These are phyloP conservation scores for Drosophila barbarae DNA, from an alignment of 2,888 invertebrate species.

Conservation along the genomic window DNA sequence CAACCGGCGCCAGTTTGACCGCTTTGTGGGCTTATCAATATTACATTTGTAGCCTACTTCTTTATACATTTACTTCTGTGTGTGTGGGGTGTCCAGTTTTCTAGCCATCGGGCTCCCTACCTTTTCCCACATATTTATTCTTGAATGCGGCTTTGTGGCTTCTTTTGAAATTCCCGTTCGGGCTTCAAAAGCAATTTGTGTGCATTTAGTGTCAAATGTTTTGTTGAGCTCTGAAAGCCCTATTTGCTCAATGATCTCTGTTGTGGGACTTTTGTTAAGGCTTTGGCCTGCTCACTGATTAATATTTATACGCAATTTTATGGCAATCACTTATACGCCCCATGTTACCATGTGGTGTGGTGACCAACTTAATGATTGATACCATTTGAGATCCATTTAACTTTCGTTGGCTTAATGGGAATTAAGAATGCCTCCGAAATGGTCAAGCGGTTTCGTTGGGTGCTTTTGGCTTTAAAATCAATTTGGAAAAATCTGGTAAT, in stretches of 20 bases:
- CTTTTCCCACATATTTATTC: conserved; percentile 17
- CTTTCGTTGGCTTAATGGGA: conserved; percentile 50
- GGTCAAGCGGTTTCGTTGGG: conserved; percentile 51
- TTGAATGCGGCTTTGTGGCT: conserved; percentile 51
- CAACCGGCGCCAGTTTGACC: conserved; percentile 60
- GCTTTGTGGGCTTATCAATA: conserved; percentile 67
- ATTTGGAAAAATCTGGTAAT: conserved; percentile 18
- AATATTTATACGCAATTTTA: conserved; percentile 51
- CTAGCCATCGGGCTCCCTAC: conserved; percentile 4
- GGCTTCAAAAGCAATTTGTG: conserved; percentile 71
- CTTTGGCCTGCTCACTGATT: conserved; percentile 44
- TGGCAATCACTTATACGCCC: conserved; percentile 63
- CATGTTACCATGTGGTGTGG: conserved; percentile 24
- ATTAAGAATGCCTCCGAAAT: conserved; percentile 49
- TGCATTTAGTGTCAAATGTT: conserved; percentile 73
- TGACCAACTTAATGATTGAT: conserved; percentile 63
- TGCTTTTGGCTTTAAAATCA: conserved; percentile 61
- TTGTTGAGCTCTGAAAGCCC: conserved; percentile 50
- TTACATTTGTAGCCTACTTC: conserved; percentile 65
- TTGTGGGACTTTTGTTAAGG: conserved; percentile 16
- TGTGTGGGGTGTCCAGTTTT: conserved; percentile 5
- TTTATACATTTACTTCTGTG: conserved; percentile 1
- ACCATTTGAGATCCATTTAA: conserved; percentile 61
- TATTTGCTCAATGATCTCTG: conserved; percentile 30
- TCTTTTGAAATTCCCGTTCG: conserved; percentile 47